A percentile compares a stretch with the other conserved stretches of the same genome.
phyloP scores from a whole-genome alignment of 2,113 vertebrate species.

The Pelecanoides urinatrix region DNA sequence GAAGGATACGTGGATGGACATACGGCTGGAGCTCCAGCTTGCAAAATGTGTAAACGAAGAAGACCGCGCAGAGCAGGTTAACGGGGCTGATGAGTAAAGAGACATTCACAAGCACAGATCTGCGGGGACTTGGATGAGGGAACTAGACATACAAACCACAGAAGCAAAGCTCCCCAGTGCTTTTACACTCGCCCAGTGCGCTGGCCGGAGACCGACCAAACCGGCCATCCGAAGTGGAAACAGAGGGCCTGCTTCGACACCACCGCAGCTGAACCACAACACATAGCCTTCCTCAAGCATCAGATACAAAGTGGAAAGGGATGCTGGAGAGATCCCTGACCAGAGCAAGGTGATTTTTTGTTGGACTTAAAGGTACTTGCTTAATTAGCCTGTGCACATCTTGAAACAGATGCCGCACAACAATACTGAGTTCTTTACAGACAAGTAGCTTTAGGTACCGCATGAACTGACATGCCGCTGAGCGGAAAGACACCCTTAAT shows the following conservation, averaged over 20 bases:
- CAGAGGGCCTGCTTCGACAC: neutral
- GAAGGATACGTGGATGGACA: neutral
- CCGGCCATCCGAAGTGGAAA: neutral
- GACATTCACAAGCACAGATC: neutral
- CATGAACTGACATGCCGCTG: neutral
- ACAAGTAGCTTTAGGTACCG: neutral
- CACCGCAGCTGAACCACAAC: neutral
- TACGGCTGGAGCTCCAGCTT: neutral
- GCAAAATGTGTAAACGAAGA: neutral
- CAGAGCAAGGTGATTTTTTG: neutral
- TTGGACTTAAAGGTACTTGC: neutral
- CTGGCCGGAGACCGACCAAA: no score
- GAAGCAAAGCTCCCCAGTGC: neutral
- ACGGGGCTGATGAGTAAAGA: neutral
- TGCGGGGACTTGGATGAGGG: neutral
- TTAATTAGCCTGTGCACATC: fast-evolving
- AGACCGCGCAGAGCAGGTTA: neutral
- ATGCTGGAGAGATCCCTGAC: neutral
- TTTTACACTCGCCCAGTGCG: fast-evolving
- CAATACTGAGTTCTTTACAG: neutral
- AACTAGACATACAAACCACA: fast-evolving
- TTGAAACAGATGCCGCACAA: neutral
- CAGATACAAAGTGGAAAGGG: neutral
- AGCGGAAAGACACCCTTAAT: neutral
- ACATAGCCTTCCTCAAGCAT: neutral